A percentile compares a stretch with the other conserved stretches of the same genome.
These are phyloP conservation scores for Oryctolagus cuniculus DNA, from an alignment of 2,113 vertebrate species.

Conservation along the genomic window mOryCun1.1 NC_091434.1:30189501-30190000, in stretches of 20 bases:
- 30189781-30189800: background rate
- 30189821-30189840: background rate
- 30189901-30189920: slow-evolving; percentile 17
- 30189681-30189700: background rate
- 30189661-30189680: background rate
- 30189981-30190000: slow-evolving; percentile 33
- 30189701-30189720: background rate
- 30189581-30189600: background rate
- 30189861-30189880: background rate
- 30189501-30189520: background rate
- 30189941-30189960: slow-evolving; percentile 20
- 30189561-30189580: background rate
- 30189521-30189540: background rate
- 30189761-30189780: background rate
- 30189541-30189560: background rate
- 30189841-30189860: slow-evolving; percentile 17
- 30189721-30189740: background rate
- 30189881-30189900: slow-evolving; percentile 36
- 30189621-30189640: background rate
- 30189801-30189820: slow-evolving; percentile 6
- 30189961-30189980: background rate
- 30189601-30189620: background rate
- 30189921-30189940: background rate
- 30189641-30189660: background rate
- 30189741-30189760: background rate